phyloP scores from a whole-genome alignment of 1,140 invertebrate species.

The Euura lappo region DNA sequence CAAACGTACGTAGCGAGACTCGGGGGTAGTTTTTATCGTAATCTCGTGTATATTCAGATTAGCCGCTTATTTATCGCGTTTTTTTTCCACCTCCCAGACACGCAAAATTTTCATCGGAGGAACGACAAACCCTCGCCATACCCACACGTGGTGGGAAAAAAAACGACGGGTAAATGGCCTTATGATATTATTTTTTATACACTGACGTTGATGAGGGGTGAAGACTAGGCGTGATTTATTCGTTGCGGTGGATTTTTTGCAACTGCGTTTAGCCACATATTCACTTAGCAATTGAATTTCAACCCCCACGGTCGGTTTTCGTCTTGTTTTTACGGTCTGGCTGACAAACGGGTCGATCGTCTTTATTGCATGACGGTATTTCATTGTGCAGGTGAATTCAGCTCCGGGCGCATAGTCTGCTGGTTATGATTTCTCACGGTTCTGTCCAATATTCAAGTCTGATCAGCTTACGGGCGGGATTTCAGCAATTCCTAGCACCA shows the following conservation, averaged over 20 bases:
- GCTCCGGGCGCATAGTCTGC: no score
- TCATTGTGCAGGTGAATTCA: no score
- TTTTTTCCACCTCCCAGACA: not conserved
- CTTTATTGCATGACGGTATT: no score
- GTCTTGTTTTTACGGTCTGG: no score
- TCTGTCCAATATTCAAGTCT: not conserved
- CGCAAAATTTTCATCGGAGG: not conserved
- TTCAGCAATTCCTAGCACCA: not conserved
- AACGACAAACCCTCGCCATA: not conserved
- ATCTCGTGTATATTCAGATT: conserved; percentile 7
- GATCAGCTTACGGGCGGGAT: not conserved
- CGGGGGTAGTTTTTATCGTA: not conserved
- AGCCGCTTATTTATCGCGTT: not conserved
- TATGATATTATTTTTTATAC: not conserved
- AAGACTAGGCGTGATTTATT: not conserved
- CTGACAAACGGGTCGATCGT: no score
- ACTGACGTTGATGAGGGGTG: not conserved
- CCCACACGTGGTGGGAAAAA: not conserved
- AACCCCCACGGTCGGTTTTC: no score
- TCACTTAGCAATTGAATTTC: no score
- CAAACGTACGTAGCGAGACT: not conserved
- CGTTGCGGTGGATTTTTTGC: not conserved
- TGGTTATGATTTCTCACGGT: not conserved
- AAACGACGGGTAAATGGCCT: not conserved
- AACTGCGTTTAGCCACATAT: no score